Conservation (phyloP, 2,113 vertebrate species). For the Elaphurus davidianus region DNA sequence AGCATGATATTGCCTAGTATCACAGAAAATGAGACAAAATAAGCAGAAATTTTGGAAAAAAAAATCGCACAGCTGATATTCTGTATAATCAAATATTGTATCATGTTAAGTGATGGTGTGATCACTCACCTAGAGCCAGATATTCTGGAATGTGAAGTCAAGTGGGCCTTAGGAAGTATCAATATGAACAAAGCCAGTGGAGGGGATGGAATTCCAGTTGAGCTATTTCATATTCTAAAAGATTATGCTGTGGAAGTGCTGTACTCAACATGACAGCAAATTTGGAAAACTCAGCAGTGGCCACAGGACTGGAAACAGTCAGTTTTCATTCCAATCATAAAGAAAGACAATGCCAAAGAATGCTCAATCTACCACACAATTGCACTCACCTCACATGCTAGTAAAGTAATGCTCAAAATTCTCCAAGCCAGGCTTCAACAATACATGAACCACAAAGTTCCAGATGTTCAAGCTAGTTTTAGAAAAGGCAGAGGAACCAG, state of each 20-base stretch:
- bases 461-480: background rate
- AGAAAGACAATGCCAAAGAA: background rate
- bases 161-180: background rate
- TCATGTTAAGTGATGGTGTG: background rate
- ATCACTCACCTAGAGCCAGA: background rate
- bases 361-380: fast-evolving
- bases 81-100: background rate
- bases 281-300: background rate
- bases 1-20: background rate
- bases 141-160: background rate
- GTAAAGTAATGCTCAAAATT: background rate
- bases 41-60: background rate
- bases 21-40: background rate
- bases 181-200: background rate
- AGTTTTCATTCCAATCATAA: background rate
- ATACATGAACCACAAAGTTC: background rate
- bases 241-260: background rate
- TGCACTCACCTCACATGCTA: background rate
- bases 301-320: background rate
- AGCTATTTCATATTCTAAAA: background rate
- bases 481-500: background rate
- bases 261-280: background rate
- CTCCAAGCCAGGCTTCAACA: background rate
- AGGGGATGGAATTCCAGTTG: background rate
- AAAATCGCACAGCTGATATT: background rate